A percentile compares a stretch with the other conserved stretches of the same genome.
Conservation (phyloP, 2,888 invertebrate genomes). For the Heliconius ethilla region DNA sequence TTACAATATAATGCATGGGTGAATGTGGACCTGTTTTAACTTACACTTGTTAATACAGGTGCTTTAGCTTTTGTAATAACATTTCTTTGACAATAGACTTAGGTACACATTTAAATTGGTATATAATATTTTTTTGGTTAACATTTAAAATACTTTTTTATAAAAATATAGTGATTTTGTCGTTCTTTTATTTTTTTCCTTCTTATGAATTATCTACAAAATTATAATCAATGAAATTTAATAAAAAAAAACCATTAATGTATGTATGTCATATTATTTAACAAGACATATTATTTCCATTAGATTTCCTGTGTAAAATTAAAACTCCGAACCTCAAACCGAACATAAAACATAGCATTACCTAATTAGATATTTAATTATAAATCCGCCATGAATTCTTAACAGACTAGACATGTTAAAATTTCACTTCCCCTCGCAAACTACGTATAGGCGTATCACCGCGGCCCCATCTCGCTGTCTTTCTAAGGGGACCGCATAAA, state of each 20-base stretch:
- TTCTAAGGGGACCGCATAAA: conserved; percentile 82
- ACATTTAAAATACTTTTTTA: not conserved
- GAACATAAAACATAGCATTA: conserved; percentile 62
- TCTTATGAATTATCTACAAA: too few relatives aligned
- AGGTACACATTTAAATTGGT: not conserved
- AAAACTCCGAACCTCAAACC: conserved; percentile 45
- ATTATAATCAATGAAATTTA: too few relatives aligned
- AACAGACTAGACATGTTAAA: conserved; percentile 79
- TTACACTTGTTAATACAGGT: conserved; percentile 37
- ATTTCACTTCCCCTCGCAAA: conserved; percentile 75
- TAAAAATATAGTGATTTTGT: not conserved
- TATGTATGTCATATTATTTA: not conserved
- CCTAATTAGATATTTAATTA: conserved; percentile 79
- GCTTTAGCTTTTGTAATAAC: conserved; percentile 14
- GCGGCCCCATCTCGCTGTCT: conserved; percentile 79
- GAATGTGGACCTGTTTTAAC: conserved; percentile 36
- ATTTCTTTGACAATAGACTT: conserved; percentile 4
- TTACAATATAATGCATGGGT: conserved; percentile 17
- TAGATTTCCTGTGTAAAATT: conserved; percentile 50
- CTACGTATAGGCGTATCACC: conserved; percentile 73
- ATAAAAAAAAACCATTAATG: not conserved
- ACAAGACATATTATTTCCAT: conserved; percentile 42
- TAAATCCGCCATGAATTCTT: conserved; percentile 80
- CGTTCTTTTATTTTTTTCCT: not conserved
- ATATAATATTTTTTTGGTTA: not conserved